Conservation (phyloP, 2,113 vertebrate genomes). For the Oxyruncus cristatus region DNA sequence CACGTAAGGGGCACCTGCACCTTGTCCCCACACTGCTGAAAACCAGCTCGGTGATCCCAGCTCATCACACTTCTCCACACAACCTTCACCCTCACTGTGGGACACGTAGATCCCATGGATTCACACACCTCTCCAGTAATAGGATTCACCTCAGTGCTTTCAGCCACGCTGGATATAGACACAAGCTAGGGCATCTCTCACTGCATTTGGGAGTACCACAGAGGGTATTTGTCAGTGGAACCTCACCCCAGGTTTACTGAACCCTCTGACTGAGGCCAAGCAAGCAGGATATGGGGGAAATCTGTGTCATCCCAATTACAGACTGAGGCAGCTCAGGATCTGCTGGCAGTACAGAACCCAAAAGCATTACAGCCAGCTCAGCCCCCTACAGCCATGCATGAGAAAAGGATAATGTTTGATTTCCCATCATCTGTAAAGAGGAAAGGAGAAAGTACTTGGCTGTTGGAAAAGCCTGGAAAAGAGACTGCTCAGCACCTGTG, state of each 20-base stretch:
- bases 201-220: not conserved
- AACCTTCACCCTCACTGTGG: not conserved
- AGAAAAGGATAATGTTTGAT: not conserved
- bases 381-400: not conserved
- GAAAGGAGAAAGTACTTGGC: not conserved
- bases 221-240: not conserved
- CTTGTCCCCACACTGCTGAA: not conserved
- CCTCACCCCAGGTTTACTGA: not conserved
- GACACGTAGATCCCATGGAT: not conserved
- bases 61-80: fast-evolving
- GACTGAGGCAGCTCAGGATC: not conserved
- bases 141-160: not conserved
- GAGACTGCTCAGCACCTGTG: not conserved
- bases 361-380: not conserved
- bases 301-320: not conserved
- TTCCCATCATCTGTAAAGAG: not conserved
- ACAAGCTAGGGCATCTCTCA: not conserved
- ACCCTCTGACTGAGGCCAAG: not conserved
- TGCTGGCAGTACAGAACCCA: not conserved
- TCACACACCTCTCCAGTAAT: not conserved
- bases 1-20: not conserved
- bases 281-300: not conserved
- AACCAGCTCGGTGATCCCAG: not conserved
- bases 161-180: not conserved
- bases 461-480: not conserved